These are phyloP conservation scores for Sebastes hopkinsi DNA, from an alignment of 2,797 vertebrate genomes.

Conservation along the genomic window DNA sequence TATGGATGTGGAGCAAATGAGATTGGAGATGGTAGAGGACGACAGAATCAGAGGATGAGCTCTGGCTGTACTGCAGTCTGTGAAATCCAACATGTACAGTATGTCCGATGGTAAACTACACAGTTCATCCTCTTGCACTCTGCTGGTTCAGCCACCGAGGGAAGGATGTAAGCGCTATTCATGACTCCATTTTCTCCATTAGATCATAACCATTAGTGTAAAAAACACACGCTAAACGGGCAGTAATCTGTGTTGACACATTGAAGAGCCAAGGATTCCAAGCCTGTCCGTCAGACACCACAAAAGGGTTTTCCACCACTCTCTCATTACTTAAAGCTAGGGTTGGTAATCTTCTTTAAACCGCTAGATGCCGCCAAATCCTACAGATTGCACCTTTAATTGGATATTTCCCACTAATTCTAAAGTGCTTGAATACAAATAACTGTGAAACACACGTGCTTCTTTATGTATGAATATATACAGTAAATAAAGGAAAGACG, in stretches of 20 bases:
- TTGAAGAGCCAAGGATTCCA: background rate
- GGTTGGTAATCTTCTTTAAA: too few species aligned
- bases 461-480: too few species aligned
- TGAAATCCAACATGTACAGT: slow-evolving; percentile 17
- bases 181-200: background rate
- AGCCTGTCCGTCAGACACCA: slow-evolving; percentile 19
- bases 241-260: slow-evolving; percentile 27
- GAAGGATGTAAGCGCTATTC: background rate
- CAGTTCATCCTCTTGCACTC: background rate
- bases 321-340: background rate
- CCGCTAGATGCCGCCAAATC: too few species aligned
- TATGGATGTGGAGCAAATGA: slow-evolving; percentile 20
- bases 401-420: too few species aligned
- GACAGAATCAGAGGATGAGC: slow-evolving; percentile 11
- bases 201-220: slow-evolving; percentile 12
- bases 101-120: background rate
- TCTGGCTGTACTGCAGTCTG: background rate
- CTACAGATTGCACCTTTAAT: too few species aligned
- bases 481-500: too few species aligned
- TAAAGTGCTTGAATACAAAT: too few species aligned
- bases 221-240: background rate
- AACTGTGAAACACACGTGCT: too few species aligned
- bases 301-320: background rate
- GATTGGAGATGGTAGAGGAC: slow-evolving; percentile 20
- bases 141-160: background rate